These are phyloP conservation scores for Umimayanthus kanabou DNA, from an alignment of 92 coral and sea anemone genomes.

Conservation along the genomic window DNA sequence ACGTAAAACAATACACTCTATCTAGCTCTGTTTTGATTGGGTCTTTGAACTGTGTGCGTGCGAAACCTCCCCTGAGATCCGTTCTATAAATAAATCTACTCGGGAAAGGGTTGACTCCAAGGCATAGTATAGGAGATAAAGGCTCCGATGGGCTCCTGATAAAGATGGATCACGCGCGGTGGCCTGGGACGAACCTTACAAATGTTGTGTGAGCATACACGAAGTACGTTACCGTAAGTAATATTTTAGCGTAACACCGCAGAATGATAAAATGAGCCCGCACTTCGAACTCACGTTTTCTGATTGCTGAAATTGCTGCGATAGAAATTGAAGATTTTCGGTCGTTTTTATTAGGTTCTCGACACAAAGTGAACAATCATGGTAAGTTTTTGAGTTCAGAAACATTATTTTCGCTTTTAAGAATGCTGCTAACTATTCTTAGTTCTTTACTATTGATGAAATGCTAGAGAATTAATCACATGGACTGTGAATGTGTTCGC, in stretches of 20 bases:
- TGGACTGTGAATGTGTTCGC: no score
- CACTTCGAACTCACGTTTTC: slow-evolving; percentile 1
- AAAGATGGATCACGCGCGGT: no score
- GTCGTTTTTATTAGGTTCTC: neutral
- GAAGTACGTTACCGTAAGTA: neutral
- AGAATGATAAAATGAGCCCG: slow-evolving; percentile 18
- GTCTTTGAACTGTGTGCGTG: no score
- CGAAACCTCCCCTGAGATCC: no score
- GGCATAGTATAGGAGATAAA: no score
- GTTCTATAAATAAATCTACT: no score
- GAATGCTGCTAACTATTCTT: neutral
- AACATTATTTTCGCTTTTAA: neutral
- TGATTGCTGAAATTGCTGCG: neutral
- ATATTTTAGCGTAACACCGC: neutral
- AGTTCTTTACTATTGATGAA: neutral
- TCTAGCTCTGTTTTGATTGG: no score
- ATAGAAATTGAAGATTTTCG: neutral
- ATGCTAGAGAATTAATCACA: neutral
- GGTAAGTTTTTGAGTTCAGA: neutral
- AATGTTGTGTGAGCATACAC: slow-evolving; percentile 1
- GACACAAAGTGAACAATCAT: slow-evolving; percentile 1
- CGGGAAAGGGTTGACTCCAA: no score
- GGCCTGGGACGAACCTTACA: no score
- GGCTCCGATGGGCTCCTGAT: no score
- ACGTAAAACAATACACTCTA: no score